Evolutionary conservation across 2,888 invertebrate species (phyloP).

Genomic region (Hypomecis punctinalis): DNA sequence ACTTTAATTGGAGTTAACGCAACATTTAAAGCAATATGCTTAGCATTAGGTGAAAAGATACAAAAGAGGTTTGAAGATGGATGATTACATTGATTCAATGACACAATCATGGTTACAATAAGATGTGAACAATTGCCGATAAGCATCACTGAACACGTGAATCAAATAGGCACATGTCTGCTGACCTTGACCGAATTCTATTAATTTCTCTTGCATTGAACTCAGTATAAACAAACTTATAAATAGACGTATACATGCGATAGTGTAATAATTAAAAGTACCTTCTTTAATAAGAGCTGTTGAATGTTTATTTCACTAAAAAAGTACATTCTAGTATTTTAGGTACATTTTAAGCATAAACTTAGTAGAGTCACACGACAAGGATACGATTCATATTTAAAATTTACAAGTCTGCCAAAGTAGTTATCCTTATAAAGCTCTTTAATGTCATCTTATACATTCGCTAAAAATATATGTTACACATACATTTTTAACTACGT

Average conservation of each 20-base stretch:
- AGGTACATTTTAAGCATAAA: neutral
- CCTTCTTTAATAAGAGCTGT: slow-evolving; percentile 7
- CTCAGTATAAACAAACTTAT: neutral
- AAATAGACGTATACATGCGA: neutral
- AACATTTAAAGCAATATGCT: slow-evolving; percentile 14
- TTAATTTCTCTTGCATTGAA: slow-evolving; percentile 19
- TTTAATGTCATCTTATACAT: neutral
- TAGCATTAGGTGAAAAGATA: slow-evolving; percentile 10
- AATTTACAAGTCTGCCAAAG: slow-evolving; percentile 1
- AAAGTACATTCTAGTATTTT: neutral
- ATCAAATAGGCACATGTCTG: neutral
- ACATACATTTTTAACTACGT: too few species aligned
- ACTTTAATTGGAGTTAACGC: slow-evolving; percentile 1
- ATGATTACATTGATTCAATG: slow-evolving; percentile 22
- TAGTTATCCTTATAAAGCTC: slow-evolving; percentile 3
- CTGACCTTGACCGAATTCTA: slow-evolving; percentile 21
- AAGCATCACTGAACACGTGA: slow-evolving; percentile 21
- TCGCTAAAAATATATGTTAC: neutral
- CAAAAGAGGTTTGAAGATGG: slow-evolving; percentile 7
- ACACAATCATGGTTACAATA: slow-evolving; percentile 10
- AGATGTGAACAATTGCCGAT: slow-evolving; percentile 15
- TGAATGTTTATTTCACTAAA: slow-evolving; percentile 6
- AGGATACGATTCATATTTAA: neutral
- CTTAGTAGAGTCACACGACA: neutral
- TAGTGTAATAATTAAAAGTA: neutral